phyloP scores from a whole-genome alignment of 2,797 vertebrate genomes.

The Anolis apletophallus region DNA sequence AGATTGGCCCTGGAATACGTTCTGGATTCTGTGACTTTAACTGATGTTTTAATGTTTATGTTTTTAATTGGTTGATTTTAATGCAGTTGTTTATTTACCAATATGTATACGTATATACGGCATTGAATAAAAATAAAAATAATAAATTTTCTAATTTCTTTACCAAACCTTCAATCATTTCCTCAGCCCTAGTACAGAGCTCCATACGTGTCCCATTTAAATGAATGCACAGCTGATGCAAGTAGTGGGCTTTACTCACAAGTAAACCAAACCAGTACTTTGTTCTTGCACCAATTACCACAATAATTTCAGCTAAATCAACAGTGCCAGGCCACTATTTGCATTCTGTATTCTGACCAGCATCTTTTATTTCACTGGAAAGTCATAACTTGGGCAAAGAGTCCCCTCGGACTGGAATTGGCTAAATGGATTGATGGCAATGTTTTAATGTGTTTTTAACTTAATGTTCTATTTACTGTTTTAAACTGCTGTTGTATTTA shows the following conservation, averaged over 20 bases:
- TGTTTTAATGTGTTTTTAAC: too few relatives aligned
- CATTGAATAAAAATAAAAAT: too few relatives aligned
- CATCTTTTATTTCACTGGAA: neutral
- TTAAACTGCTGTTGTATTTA: too few relatives aligned
- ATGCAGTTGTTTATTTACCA: too few relatives aligned
- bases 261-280: neutral
- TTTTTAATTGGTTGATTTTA: too few relatives aligned
- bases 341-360: neutral
- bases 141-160: neutral
- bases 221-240: conserved; percentile 16
- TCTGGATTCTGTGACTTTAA: too few relatives aligned
- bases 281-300: neutral
- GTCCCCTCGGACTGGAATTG: too few relatives aligned
- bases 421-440: too few relatives aligned
- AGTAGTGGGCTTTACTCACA: neutral
- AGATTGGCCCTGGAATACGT: too few relatives aligned
- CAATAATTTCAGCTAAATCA: neutral
- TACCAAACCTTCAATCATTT: neutral
- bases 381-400: neutral
- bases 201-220: neutral
- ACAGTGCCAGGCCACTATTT: neutral
- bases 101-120: too few relatives aligned
- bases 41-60: too few relatives aligned
- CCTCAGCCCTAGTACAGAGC: neutral
- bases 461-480: too few relatives aligned